A percentile compares a stretch with the other conserved stretches of the same genome.
These are phyloP conservation scores for Eurypyga helias DNA, from an alignment of 2,113 vertebrate genomes.

Conservation along the genomic window DNA sequence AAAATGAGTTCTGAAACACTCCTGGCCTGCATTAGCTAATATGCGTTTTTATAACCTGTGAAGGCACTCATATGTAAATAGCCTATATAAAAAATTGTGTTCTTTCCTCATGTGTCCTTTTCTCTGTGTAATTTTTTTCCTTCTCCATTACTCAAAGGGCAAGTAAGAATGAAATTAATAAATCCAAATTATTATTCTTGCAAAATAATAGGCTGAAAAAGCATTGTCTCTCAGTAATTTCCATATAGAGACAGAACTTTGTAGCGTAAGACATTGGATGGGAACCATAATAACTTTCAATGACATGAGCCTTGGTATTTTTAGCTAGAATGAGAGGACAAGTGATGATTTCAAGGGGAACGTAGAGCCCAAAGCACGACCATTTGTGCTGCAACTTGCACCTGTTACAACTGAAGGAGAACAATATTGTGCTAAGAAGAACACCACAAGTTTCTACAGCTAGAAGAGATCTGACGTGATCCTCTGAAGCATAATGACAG, in stretches of 20 bases:
- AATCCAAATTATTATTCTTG: background rate
- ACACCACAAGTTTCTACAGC: background rate
- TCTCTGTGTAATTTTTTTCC: background rate
- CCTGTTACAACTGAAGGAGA: background rate
- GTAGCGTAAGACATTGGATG: background rate
- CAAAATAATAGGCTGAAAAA: slow-evolving; percentile 26
- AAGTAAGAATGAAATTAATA: slow-evolving; percentile 12
- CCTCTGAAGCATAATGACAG: background rate
- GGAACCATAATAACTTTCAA: background rate
- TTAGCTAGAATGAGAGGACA: background rate
- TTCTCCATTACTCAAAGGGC: background rate
- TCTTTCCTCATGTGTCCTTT: background rate
- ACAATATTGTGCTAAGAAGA: background rate
- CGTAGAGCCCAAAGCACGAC: background rate
- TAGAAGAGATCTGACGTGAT: background rate
- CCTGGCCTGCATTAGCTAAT: background rate
- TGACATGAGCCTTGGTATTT: background rate
- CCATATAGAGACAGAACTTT: background rate
- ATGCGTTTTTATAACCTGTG: background rate
- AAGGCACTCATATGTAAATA: slow-evolving; percentile 1
- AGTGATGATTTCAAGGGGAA: background rate
- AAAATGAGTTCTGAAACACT: background rate
- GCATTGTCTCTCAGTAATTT: background rate
- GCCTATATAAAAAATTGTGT: background rate
- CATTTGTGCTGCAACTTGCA: background rate